Conservation (phyloP, 2,888 invertebrate genomes). For the Pollenia amentaria region DNA sequence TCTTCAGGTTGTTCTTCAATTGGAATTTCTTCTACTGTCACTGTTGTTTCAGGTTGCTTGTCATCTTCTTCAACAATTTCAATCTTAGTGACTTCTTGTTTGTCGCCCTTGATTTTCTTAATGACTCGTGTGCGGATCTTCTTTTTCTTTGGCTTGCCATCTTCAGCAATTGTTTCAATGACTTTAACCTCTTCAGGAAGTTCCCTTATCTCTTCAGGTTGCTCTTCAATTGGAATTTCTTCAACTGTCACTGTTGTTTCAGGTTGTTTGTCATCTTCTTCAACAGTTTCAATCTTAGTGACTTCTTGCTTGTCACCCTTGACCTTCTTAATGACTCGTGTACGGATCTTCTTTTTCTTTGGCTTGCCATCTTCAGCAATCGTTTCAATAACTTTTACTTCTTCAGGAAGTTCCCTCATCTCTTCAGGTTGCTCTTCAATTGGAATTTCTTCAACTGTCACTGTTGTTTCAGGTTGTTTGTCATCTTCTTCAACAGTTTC, state of each 20-base stretch:
- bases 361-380: slow-evolving; percentile 5
- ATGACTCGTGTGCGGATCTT: slow-evolving; percentile 28
- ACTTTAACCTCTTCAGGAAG: slow-evolving; percentile 20
- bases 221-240: slow-evolving; percentile 9
- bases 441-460: slow-evolving; percentile 20
- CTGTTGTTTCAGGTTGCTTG: slow-evolving; percentile 33
- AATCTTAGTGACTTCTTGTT: slow-evolving; percentile 26
- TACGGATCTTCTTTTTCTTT: slow-evolving; percentile 23
- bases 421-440: slow-evolving; percentile 2
- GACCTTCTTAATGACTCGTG: slow-evolving; percentile 13
- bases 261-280: slow-evolving; percentile 26
- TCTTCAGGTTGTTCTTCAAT: slow-evolving; percentile 7
- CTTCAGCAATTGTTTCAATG: slow-evolving; percentile 9
- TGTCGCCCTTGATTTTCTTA: slow-evolving; percentile 18
- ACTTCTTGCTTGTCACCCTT: slow-evolving; percentile 30
- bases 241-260: slow-evolving; percentile 27
- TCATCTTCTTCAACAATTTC: slow-evolving; percentile 30
- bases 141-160: slow-evolving; percentile 8
- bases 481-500: slow-evolving; percentile 32
- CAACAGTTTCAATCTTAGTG: slow-evolving; percentile 33
- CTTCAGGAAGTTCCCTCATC: neutral
- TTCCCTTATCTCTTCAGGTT: neutral
- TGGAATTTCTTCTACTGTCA: slow-evolving; percentile 1
- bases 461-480: slow-evolving; percentile 34
- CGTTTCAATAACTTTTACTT: slow-evolving; percentile 13